These are phyloP conservation scores for Helicoverpa zea DNA, from an alignment of 1,140 invertebrate species.

Conservation along the genomic window DNA sequence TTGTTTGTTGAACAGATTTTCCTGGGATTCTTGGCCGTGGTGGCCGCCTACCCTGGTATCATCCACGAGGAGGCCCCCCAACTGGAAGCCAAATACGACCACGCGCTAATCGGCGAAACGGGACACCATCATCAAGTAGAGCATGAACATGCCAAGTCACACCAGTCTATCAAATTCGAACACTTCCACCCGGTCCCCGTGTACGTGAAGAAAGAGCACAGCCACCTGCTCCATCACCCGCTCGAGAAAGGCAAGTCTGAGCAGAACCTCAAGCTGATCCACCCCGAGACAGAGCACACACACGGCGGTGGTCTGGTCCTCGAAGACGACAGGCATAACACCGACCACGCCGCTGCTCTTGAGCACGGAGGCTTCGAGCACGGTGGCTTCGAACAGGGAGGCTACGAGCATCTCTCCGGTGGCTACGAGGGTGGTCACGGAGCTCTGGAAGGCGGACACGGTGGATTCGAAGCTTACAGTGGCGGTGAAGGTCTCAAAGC, in stretches of 20 bases:
- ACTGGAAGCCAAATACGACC: conserved; percentile 75
- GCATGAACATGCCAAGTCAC: conserved; percentile 89
- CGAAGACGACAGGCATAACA: conserved; percentile 87
- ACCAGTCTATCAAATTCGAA: conserved; percentile 89
- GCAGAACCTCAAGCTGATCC: conserved; percentile 87
- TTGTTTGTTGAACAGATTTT: conserved; percentile 77
- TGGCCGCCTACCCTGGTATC: conserved; percentile 80
- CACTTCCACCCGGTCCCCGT: conserved; percentile 89
- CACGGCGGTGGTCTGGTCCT: conserved; percentile 87
- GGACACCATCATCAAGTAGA: conserved; percentile 88
- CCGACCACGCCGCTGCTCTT: conserved; percentile 80
- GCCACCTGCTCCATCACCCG: conserved; percentile 88
- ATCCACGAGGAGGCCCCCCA: conserved; percentile 81
- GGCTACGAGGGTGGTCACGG: conserved; percentile 59
- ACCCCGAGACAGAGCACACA: conserved; percentile 87
- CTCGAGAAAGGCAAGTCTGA: conserved; percentile 88
- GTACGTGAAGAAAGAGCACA: conserved; percentile 89
- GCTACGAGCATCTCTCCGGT: conserved; percentile 58
- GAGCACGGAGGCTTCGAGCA: conserved; percentile 72
- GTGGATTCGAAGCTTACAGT: conserved; percentile 71
- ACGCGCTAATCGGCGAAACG: conserved; percentile 85
- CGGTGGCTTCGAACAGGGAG: conserved; percentile 69
- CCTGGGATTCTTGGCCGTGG: conserved; percentile 82
- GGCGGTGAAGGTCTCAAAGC: conserved; percentile 77
- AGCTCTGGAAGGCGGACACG: conserved; percentile 69